Evolutionary conservation across 2,888 invertebrate genomes (phyloP).

Genomic region (Epinotia ramella): DNA sequence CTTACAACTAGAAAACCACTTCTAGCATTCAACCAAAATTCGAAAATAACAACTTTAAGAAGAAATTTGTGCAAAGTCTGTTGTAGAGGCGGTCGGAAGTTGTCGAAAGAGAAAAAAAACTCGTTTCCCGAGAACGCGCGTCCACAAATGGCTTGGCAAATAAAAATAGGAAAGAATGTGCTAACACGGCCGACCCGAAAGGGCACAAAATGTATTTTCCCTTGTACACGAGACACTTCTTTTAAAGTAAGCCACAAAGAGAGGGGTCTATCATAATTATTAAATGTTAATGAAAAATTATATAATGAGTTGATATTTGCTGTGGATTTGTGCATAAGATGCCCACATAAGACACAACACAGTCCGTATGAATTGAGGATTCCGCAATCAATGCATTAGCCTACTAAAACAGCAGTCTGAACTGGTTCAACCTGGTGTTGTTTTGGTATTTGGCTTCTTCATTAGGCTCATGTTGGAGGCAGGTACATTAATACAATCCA

Average conservation of each 20-base stretch:
- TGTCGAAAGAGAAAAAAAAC: constrained; percentile 30
- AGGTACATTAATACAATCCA: neutral
- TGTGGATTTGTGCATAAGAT: neutral
- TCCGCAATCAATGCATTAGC: neutral
- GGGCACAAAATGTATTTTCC: constrained; percentile 25
- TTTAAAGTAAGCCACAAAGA: neutral
- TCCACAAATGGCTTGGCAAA: constrained; percentile 42
- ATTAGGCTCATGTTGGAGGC: too few species aligned
- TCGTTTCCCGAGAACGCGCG: constrained; percentile 36
- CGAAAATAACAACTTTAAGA: constrained; percentile 15
- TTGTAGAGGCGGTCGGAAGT: constrained; percentile 30
- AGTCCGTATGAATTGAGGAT: neutral
- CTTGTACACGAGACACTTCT: neutral
- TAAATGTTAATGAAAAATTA: neutral
- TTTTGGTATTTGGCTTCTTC: too few species aligned
- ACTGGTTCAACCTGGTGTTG: neutral
- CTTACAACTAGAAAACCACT: constrained; percentile 3
- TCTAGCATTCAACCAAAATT: constrained; percentile 11
- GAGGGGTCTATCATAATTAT: neutral
- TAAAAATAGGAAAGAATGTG: constrained; percentile 37
- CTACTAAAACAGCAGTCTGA: neutral
- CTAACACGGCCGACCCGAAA: constrained; percentile 21
- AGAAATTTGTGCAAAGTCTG: constrained; percentile 34
- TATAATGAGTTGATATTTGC: neutral
- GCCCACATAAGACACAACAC: neutral